Base-by-base conservation (phyloP, 2,113 vertebrate species). In the Pseudorasbora parva region DNA sequence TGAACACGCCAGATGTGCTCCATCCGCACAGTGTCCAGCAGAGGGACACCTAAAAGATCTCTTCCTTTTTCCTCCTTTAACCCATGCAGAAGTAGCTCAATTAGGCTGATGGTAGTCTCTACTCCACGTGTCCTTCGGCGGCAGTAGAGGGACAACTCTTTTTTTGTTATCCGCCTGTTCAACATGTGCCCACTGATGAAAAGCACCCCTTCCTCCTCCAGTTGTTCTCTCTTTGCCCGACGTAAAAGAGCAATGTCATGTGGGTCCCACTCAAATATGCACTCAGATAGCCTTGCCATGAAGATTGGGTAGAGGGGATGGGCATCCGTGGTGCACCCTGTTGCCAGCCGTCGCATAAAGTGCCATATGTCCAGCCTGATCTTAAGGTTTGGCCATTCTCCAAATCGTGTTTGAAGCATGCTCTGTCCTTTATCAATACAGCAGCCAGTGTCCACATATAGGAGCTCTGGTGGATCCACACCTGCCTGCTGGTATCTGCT, bases 361-460 rank as follows among this genome's bases (percentile, higher is more conserved):
- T 11, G n/a, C 9, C 9, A 59, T n/a, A 59, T 23, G 9, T 59
- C 64, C 47, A 71, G 74, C 27, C 75, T 27, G 57, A 84, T 57
- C 4, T 21, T 11, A 30, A 30, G 30, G 30, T 30, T 30, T 2
- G 30, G 30, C 30, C 30, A 30, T 30, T 30, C 30, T 30, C 30
- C 30, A 30, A 30, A 30, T 30, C 30, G 30, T 30, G 30, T 30
- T 3, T 30, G 3, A 30, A 30, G 30, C 30, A 2, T 30, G 30
- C 30, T 30, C 30, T 30, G 30, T 30, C 30, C 30, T 30, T 30
- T 30, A 1, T 54, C 41, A 2, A 19, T 1, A 7, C 74, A 84
- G 75, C 73, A 78, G 2, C 49, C 49, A 49, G 12, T 74, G 75
- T 85, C 80, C 27, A 85, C 62, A n/a, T 81, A 81, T 11, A 83